Evolutionary conservation across 2,888 invertebrate species (phyloP), one percentile per base, ranked within the genome.

Genomic region (Ennomos fuscantarius): DNA sequence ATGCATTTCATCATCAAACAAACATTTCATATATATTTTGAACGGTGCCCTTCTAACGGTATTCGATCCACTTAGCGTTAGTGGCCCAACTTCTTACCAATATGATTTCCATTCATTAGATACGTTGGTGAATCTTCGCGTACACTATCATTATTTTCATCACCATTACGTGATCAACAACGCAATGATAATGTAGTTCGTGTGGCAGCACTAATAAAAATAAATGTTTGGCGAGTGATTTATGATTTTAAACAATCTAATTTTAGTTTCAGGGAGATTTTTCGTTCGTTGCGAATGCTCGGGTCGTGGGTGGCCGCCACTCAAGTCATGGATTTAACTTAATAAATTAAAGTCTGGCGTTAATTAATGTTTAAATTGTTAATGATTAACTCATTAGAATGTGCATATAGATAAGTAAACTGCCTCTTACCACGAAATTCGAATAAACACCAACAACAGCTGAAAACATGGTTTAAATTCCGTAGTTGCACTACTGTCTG

Each of bases 91-190:
- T 15, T 15, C 15, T 15, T 15, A 15, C 15, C 37, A 39, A 44
- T 39, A 9, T 8, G 32, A 43, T 44, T 42, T 44, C 41, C 47
- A 42, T 47, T 42, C 37, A 33, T 40, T 48, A 24, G 24, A 24
- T 24, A 12, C 37, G 37, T 48, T 9, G 9, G n/a, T 37, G 15
- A 6, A 36, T 37, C 24, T 48, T 10, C n/a, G 12, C 42, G 54
- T 55, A 36, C 40, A 31, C 40, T 45, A 40, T 40, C 46, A 40
- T 49, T 39, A 55, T 49, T 39, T 35, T 49, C 31, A 44, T 39
- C 46, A 37, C 36, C 50, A 24, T 50, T 46, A 51, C 56, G 45
- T 46, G 46, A 37, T 36, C 56, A n/a, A 36, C 39, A 56, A 50
- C 31, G 45, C 44, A 55, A 50, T 36, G 55, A 50, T 56, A 48